These are phyloP conservation scores for Trachelus stipa DNA, from an alignment of 2,888 invertebrate genomes.

Conservation along the genomic window DNA sequence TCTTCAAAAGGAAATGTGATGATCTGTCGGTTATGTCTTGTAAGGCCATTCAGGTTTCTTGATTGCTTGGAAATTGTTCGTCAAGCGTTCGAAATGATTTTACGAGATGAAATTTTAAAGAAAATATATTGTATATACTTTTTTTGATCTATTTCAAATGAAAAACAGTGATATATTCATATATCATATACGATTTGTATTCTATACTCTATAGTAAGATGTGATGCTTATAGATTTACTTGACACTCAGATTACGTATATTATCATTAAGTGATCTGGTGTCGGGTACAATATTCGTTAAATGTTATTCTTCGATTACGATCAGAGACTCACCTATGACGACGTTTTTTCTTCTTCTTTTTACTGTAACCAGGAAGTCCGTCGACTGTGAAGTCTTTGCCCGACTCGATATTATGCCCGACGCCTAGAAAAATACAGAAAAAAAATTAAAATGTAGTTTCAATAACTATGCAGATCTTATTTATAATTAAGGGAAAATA, in stretches of 20 bases:
- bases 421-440: conserved; percentile 71
- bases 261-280: not conserved
- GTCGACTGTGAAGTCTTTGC: conserved; percentile 87
- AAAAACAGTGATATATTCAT: no score
- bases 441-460: not conserved
- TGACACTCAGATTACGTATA: not conserved
- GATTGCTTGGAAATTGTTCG: not conserved
- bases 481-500: not conserved
- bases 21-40: not conserved
- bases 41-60: not conserved
- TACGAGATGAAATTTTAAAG: not conserved
- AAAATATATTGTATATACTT: no score
- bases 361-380: conserved; percentile 84
- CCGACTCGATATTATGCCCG: conserved; percentile 77
- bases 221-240: not conserved
- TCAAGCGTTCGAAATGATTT: not conserved
- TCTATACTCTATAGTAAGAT: no score
- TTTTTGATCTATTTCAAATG: no score
- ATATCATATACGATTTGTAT: no score
- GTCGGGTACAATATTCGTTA: not conserved
- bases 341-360: conserved; percentile 95
- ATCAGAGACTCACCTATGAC: conserved; percentile 82
- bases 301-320: conserved; percentile 25
- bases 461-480: not conserved
- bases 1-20: not conserved